These are phyloP conservation scores for Volucella zonaria DNA, from an alignment of 2,888 invertebrate species.

Conservation along the genomic window DNA sequence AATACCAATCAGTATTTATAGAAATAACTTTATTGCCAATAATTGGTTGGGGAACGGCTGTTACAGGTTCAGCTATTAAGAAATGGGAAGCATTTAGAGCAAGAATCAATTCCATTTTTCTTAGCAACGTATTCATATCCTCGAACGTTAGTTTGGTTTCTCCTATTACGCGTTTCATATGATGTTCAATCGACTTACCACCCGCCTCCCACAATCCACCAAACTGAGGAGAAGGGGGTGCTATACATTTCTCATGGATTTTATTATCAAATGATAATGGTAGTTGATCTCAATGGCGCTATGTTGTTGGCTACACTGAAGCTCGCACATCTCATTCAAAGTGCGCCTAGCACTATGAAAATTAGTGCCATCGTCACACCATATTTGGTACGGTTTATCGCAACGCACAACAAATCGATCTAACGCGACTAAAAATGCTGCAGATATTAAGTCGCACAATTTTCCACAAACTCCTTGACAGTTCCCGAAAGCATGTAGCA, in stretches of 20 bases:
- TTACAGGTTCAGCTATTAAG: too few relatives aligned
- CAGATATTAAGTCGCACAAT: conserved; percentile 32
- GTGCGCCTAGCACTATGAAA: conserved; percentile 18
- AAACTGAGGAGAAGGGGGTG: conserved; percentile 34
- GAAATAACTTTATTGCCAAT: too few relatives aligned
- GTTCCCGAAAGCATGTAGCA: too few relatives aligned
- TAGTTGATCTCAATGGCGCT: conserved; percentile 2
- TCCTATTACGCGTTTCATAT: conserved; percentile 24
- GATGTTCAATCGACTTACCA: conserved; percentile 22
- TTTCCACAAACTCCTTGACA: too few relatives aligned
- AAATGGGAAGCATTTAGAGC: too few relatives aligned
- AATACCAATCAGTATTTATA: too few relatives aligned
- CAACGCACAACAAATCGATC: conserved; percentile 28
- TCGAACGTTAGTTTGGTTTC: conserved; percentile 30
- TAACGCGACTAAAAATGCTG: conserved; percentile 32
- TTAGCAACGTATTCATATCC: conserved; percentile 16
- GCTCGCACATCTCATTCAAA: conserved; percentile 5
- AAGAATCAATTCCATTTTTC: conserved; percentile 19
- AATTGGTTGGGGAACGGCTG: too few relatives aligned
- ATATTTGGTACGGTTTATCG: conserved; percentile 43
- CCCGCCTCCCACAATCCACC: conserved; percentile 38
- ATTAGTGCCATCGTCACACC: conserved; percentile 27
- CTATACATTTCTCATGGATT: conserved; percentile 40
- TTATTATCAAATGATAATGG: conserved; percentile 29
- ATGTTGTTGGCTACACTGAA: conserved; percentile 12